Conservation (phyloP, 2,797 vertebrate species). For the Oryzias sinensis region DNA sequence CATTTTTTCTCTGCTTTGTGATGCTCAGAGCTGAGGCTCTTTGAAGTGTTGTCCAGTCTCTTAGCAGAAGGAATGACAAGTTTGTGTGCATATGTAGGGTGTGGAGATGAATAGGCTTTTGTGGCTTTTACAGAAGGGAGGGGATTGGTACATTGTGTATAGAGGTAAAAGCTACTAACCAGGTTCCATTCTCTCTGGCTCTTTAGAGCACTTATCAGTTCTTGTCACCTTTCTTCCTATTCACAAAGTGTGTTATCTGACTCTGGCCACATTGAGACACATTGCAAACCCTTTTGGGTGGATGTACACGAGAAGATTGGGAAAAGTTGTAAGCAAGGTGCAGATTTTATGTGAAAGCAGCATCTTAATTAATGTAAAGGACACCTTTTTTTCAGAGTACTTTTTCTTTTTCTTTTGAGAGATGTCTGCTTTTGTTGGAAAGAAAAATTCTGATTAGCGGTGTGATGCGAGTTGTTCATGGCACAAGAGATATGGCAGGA, state of each 20-base stretch:
- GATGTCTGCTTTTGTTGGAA: too few relatives aligned
- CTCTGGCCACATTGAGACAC: constrained; percentile 60
- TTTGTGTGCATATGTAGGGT: constrained; percentile 36
- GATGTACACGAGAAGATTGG: constrained; percentile 15
- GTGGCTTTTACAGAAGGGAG: constrained; percentile 37
- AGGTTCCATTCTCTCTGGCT: constrained; percentile 36
- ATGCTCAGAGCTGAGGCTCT: constrained; percentile 59
- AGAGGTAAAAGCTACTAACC: constrained; percentile 45
- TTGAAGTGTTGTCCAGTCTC: constrained; percentile 60
- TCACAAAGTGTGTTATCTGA: constrained; percentile 60
- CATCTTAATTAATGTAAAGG: too few relatives aligned
- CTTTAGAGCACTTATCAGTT: constrained; percentile 48
- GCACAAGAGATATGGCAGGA: constrained; percentile 49
- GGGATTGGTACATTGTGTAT: constrained; percentile 35
- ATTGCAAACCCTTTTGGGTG: constrained; percentile 44
- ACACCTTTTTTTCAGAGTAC: too few relatives aligned
- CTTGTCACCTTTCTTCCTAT: constrained; percentile 50
- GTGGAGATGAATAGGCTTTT: constrained; percentile 47
- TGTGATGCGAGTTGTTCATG: constrained; percentile 16
- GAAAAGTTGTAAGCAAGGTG: constrained; percentile 8
- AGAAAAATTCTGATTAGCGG: constrained; percentile 28
- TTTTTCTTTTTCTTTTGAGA: too few relatives aligned
- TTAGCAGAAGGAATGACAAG: constrained; percentile 36
- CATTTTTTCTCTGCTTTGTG: constrained; percentile 52
- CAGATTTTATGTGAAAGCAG: constrained; percentile 15